Evolutionary conservation across 2,113 vertebrate genomes (phyloP).

Genomic region (Xiphorhynchus elegans): DNA sequence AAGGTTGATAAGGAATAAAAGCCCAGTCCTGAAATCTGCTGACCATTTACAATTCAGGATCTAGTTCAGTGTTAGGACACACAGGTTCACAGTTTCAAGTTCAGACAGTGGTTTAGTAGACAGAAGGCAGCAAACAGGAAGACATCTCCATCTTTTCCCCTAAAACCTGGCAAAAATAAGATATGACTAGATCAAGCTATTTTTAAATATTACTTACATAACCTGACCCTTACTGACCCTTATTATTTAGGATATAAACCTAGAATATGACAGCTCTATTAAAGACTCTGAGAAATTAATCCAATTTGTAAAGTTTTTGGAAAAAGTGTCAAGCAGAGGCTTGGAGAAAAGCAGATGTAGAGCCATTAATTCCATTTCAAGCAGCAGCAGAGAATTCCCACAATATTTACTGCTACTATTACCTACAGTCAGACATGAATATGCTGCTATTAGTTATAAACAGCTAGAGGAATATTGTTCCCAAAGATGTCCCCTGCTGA

Average conservation of each 20-base stretch:
- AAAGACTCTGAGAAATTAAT: neutral
- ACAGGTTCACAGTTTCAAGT: neutral
- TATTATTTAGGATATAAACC: neutral
- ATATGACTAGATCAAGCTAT: neutral
- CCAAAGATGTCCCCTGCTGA: neutral
- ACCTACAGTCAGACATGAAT: rapidly evolving
- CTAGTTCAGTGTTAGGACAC: neutral
- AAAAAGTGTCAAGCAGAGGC: neutral
- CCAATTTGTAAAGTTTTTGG: neutral
- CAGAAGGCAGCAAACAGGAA: neutral
- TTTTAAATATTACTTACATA: neutral
- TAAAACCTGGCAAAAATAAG: neutral
- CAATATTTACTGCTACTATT: neutral
- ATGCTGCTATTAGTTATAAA: neutral
- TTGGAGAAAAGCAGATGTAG: neutral
- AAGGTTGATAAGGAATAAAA: neutral
- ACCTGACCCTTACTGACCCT: neutral
- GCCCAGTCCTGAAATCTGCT: neutral
- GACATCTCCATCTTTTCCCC: neutral
- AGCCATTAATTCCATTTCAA: neutral
- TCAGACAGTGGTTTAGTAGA: neutral
- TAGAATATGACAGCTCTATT: neutral
- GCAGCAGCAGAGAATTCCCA: neutral
- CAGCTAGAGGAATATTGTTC: neutral
- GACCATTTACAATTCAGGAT: neutral